Base-by-base conservation (phyloP, 2,888 invertebrate genomes). In the Drosophila cognata region DNA sequence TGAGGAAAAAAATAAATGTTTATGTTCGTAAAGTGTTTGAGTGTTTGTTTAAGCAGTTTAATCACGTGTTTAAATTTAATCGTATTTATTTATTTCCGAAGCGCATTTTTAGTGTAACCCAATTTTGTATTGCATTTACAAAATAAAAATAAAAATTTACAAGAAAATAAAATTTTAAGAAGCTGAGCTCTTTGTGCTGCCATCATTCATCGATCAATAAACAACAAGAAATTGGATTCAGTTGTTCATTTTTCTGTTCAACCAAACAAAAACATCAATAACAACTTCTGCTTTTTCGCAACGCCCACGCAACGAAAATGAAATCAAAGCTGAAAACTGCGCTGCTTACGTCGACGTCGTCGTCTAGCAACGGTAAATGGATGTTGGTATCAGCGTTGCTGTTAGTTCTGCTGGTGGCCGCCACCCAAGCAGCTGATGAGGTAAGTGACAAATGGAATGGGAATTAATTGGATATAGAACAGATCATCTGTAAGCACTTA, bases 401-500 rank as follows among this genome's bases (percentile, higher is more conserved):
- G 33, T 43, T 79, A 51, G 69, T 74, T 69, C 68, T 85, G 63
- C 71, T 85, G 66, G 74, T 66, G 66, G 83, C 74, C 70, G 61
- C 79, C 83, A 83, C 85, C 81, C 85, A 85, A 69, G 88, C 88
- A 72, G 77, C 81, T 82, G 88, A 85, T 76, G 88, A 85, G 85
- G 85, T 85, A 81, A 88, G 83, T 74, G 66, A 21, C 28, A 29
- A 59, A 53, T 41, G 46, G 52, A 51, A 70, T 28, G 35, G 56
- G 56, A 51, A 57, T 28, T 31, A 31, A 51, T 36, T 56, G 62
- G 55, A 76, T 71, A 11, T 62, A 31, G 21, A 71, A 69, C 64
- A 46, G 33, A 29, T 35, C 38, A 51, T 51, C 50, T 18, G 2
- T 13, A 8, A 29, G 13, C 50, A 56, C 50, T 55, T 55, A 55